Percentiles rank a stretch among this genome's conserved stretches.
These are phyloP conservation scores for Trachelus iudaicus DNA, from an alignment of 2,888 invertebrate genomes.

Conservation along the genomic window DNA sequence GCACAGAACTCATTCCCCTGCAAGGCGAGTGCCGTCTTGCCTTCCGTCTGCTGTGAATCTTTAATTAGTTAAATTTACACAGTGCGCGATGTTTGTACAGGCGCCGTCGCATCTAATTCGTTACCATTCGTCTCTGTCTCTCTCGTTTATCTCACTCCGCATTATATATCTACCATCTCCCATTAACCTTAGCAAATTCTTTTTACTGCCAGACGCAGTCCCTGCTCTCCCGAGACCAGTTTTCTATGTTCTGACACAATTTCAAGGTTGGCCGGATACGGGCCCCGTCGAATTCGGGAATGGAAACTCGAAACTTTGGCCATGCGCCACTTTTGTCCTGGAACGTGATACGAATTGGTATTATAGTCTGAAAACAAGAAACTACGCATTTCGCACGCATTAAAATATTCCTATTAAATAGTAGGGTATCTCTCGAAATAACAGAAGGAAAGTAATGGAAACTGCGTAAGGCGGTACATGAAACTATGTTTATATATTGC, in stretches of 20 bases:
- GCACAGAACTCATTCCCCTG: neutral
- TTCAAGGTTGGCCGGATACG: neutral
- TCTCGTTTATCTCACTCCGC: neutral
- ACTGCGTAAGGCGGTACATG: slow-evolving; percentile 20
- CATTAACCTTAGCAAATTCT: neutral
- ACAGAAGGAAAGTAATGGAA: neutral
- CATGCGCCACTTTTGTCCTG: neutral
- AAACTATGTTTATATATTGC: slow-evolving; percentile 11
- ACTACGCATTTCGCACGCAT: neutral
- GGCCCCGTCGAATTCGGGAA: neutral
- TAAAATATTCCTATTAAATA: neutral
- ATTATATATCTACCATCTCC: slow-evolving; percentile 6
- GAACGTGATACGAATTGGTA: neutral
- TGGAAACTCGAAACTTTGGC: neutral
- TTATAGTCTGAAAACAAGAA: neutral
- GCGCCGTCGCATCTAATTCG: slow-evolving; percentile 27
- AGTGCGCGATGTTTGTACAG: slow-evolving; percentile 40
- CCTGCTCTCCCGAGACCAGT: neutral
- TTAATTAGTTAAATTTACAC: slow-evolving; percentile 47
- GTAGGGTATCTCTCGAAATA: neutral
- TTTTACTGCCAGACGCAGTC: neutral
- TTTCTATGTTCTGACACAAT: neutral
- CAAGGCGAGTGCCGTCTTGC: neutral
- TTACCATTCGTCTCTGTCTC: neutral
- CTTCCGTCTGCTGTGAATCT: slow-evolving; percentile 21